A percentile compares a stretch with the other conserved stretches of the same genome.
phyloP scores from a whole-genome alignment of 2,797 vertebrate species.

The Squalus acanthias region DNA sequence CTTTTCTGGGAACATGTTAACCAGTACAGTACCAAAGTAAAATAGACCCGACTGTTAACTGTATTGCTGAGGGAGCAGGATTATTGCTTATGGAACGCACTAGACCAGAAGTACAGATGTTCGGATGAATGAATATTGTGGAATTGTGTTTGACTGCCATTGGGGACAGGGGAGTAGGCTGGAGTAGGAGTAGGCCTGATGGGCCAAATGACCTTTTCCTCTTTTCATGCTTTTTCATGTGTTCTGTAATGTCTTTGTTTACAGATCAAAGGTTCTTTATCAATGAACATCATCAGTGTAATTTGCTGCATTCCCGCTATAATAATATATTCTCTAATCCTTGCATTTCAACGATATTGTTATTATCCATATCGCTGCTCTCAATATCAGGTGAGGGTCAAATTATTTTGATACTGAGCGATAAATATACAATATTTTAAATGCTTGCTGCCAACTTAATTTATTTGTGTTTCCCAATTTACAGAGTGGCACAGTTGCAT shows the following conservation, averaged over 20 bases:
- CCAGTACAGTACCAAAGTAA: too few species aligned
- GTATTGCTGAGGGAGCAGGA: too few species aligned
- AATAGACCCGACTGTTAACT: too few species aligned
- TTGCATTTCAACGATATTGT: neutral
- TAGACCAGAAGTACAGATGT: neutral
- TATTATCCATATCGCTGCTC: rapidly evolving
- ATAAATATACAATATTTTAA: neutral
- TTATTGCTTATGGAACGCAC: too few species aligned
- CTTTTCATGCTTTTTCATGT: neutral
- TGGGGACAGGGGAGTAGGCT: too few species aligned
- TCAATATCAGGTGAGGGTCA: neutral
- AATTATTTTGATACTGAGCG: neutral
- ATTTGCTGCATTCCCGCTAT: neutral
- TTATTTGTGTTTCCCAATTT: neutral
- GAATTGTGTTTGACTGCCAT: too few species aligned
- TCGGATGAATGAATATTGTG: too few species aligned
- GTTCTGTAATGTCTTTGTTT: neutral
- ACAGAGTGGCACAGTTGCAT: neutral
- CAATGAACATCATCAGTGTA: neutral
- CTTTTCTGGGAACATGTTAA: too few species aligned
- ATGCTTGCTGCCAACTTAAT: neutral
- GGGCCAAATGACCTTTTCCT: neutral
- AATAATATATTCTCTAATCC: neutral
- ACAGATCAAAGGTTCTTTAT: neutral
- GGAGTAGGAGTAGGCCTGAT: neutral